A percentile compares a stretch with the other conserved stretches of the same genome.
Evolutionary conservation across 2,888 invertebrate species (phyloP).

Genomic region (Byasa hedistus): DNA sequence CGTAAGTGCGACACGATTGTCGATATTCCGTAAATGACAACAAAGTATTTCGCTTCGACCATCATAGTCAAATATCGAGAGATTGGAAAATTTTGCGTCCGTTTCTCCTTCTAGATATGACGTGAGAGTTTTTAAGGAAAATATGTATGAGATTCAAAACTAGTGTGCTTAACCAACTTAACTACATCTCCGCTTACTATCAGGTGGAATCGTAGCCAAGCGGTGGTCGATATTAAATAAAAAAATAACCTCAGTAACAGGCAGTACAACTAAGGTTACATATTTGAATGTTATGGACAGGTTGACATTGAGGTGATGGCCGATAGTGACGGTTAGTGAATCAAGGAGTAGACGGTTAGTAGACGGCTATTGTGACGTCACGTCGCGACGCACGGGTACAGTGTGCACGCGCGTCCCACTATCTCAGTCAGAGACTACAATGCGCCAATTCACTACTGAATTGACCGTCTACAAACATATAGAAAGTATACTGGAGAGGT

Average conservation of each 20-base stretch:
- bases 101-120: too few species aligned
- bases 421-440: conserved; percentile 55
- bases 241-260: neutral
- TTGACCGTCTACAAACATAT: conserved; percentile 41
- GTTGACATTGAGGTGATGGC: conserved; percentile 50
- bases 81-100: too few species aligned
- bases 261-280: conserved; percentile 32
- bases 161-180: too few species aligned
- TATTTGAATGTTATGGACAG: conserved; percentile 41
- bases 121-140: too few species aligned
- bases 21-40: too few species aligned
- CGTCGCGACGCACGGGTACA: conserved; percentile 52
- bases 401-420: conserved; percentile 51
- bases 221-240: too few species aligned
- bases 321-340: conserved; percentile 53
- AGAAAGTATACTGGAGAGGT: neutral
- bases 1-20: too few species aligned
- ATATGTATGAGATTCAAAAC: too few species aligned
- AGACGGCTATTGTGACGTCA: conserved; percentile 73
- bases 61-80: too few species aligned
- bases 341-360: conserved; percentile 66
- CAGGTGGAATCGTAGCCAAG: too few species aligned
- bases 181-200: too few species aligned
- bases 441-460: conserved; percentile 70
- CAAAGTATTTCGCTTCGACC: too few species aligned